Evolutionary conservation across 2,797 vertebrate species (phyloP).

Genomic region (Pseudocheirus occidentalis): DNA sequence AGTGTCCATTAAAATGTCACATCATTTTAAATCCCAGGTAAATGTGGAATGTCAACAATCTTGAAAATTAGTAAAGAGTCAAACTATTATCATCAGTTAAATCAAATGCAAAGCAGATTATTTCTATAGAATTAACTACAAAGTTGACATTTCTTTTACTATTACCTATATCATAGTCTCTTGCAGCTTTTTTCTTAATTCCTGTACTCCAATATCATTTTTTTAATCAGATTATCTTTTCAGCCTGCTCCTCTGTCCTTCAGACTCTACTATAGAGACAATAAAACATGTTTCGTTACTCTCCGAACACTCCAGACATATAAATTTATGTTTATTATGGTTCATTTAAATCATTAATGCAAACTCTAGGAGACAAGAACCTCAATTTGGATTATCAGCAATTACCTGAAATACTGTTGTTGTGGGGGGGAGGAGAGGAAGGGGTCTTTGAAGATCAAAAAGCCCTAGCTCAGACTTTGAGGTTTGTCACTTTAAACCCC

Average conservation of each 20-base stretch:
- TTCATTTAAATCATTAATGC: slow-evolving; percentile 63
- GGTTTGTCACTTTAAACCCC: slow-evolving; percentile 43
- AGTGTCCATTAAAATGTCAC: slow-evolving; percentile 5
- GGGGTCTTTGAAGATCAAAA: slow-evolving; percentile 60
- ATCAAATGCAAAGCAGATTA: slow-evolving; percentile 20
- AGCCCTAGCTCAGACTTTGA: not conserved
- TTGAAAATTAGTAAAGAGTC: slow-evolving; percentile 65
- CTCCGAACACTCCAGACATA: slow-evolving; percentile 31
- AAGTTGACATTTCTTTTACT: slow-evolving; percentile 47
- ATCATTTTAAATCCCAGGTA: slow-evolving; percentile 37
- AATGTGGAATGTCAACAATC: slow-evolving; percentile 50
- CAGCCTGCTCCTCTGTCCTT: slow-evolving; percentile 38
- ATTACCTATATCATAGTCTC: slow-evolving; percentile 13
- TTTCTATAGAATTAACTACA: slow-evolving; percentile 15
- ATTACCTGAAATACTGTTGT: slow-evolving; percentile 50
- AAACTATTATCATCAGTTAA: slow-evolving; percentile 49
- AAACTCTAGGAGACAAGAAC: slow-evolving; percentile 33
- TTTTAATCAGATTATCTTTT: slow-evolving; percentile 59
- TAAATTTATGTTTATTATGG: slow-evolving; percentile 63
- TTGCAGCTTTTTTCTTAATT: slow-evolving; percentile 41
- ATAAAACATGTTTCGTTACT: slow-evolving; percentile 45
- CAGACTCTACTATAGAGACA: slow-evolving; percentile 50
- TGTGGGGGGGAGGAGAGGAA: not conserved
- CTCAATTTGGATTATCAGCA: slow-evolving; percentile 59
- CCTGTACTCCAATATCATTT: slow-evolving; percentile 32